phyloP scores from a whole-genome alignment of 2,888 invertebrate species.

The Salticus scenicus region DNA sequence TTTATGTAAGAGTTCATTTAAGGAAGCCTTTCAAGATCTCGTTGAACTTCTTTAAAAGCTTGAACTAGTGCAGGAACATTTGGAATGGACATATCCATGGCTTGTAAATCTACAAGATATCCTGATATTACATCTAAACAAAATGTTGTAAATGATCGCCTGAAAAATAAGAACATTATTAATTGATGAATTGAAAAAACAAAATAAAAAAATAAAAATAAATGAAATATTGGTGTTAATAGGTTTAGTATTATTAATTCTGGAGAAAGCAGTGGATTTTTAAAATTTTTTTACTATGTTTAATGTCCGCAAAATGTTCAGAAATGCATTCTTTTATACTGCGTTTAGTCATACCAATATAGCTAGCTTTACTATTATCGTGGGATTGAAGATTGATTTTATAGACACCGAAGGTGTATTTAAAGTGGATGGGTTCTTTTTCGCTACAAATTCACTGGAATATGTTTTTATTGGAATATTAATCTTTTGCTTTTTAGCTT shows the following conservation, averaged over 20 bases:
- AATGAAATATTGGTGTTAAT: background rate
- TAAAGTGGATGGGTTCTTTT: no score
- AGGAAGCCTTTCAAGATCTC: conserved; percentile 76
- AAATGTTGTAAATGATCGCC: conserved; percentile 82
- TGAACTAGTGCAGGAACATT: conserved; percentile 81
- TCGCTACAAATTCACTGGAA: no score
- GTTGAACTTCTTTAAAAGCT: conserved; percentile 80
- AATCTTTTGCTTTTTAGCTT: no score
- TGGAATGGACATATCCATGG: conserved; percentile 78
- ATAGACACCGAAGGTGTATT: no score
- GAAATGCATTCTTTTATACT: no score
- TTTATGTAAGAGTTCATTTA: conserved; percentile 21
- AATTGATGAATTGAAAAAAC: background rate
- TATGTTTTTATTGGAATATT: no score
- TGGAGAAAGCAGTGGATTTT: background rate
- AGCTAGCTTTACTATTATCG: no score
- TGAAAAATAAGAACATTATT: conserved; percentile 76
- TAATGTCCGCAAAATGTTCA: no score
- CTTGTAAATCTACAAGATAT: conserved; percentile 85
- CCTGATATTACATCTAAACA: conserved; percentile 85
- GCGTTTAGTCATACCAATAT: no score
- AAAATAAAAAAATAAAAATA: background rate
- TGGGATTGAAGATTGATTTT: no score
- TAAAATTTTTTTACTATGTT: background rate
- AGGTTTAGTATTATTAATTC: no score